Evolutionary conservation across 2,888 invertebrate species (phyloP).

Genomic region (Cephus spinipes): DNA sequence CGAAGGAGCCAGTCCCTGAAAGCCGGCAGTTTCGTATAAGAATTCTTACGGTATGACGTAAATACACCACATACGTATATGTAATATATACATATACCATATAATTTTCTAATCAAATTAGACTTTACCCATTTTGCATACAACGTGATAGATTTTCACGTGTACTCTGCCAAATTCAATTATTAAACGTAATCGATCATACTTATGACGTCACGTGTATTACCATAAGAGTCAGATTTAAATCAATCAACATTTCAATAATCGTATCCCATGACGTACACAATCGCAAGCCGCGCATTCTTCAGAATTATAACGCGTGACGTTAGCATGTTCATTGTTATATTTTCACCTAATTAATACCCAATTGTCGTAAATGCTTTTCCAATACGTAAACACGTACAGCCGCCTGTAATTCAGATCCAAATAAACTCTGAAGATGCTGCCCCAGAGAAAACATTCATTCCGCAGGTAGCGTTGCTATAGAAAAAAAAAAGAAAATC

Average conservation of each 20-base stretch:
- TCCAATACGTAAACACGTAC: background rate
- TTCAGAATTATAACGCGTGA: background rate
- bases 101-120: background rate
- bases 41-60: background rate
- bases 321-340: background rate
- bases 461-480: background rate
- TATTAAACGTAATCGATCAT: background rate
- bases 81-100: background rate
- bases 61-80: background rate
- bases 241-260: background rate
- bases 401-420: no score
- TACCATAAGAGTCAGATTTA: background rate
- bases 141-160: background rate
- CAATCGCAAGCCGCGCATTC: background rate
- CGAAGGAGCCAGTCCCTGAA: background rate
- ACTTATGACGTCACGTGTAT: background rate
- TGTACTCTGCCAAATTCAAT: background rate
- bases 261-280: background rate
- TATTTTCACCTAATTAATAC: background rate
- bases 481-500: background rate
- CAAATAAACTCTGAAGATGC: background rate
- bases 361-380: background rate
- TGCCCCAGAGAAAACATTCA: background rate
- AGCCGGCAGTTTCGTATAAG: background rate
- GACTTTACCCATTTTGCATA: background rate